Conservation (phyloP, 2,113 vertebrate genomes). For the Carassius gibelio region DNA sequence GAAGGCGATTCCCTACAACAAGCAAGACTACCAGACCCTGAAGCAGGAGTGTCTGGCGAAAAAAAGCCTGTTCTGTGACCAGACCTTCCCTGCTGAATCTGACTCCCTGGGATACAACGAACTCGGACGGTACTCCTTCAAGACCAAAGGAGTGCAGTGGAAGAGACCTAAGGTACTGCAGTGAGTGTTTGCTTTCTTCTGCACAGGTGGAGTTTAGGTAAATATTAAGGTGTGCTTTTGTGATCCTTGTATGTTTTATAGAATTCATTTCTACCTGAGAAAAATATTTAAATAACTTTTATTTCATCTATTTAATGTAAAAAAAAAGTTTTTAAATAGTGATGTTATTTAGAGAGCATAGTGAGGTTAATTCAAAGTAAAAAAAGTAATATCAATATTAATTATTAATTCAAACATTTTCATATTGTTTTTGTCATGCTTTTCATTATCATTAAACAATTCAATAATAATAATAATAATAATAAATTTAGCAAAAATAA, state of each 20-base stretch:
- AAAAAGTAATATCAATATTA: not conserved
- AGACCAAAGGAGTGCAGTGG: conserved; percentile 79
- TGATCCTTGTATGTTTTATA: not conserved
- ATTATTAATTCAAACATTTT: not conserved
- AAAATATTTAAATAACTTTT: not conserved
- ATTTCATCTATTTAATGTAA: not conserved
- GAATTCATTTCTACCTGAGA: not conserved
- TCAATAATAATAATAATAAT: too few species aligned
- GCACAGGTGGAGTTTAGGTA: conserved; percentile 12
- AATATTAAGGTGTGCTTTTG: conserved; percentile 7
- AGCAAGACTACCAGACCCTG: conserved; percentile 80
- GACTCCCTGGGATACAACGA: conserved; percentile 79
- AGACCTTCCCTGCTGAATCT: conserved; percentile 77
- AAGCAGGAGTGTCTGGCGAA: conserved; percentile 69
- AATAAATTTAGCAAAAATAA: too few species aligned
- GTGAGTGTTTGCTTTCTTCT: not conserved
- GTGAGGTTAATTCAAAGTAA: not conserved
- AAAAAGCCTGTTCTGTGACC: conserved; percentile 79
- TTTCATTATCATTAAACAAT: not conserved
- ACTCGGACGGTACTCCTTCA: conserved; percentile 76
- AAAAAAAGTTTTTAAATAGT: not conserved
- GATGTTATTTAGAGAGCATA: not conserved
- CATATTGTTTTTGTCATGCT: not conserved
- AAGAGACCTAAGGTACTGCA: conserved; percentile 78
- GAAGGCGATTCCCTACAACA: conserved; percentile 73